Conservation (phyloP, 2,888 invertebrate species). For the Temnothorax rugatulus region DNA sequence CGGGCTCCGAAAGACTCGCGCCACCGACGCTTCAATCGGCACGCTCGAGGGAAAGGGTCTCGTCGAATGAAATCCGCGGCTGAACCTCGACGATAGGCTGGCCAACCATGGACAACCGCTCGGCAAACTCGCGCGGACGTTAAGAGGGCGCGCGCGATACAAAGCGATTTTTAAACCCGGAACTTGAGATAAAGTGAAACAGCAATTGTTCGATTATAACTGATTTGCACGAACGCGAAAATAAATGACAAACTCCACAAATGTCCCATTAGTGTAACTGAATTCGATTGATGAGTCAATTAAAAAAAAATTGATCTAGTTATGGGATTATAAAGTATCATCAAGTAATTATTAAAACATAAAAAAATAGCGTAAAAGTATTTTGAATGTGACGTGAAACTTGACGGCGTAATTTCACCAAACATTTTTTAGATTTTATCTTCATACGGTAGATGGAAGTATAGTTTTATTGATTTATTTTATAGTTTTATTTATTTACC, state of each 20-base stretch:
- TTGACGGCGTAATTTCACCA: neutral
- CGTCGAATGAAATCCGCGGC: neutral
- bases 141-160: neutral
- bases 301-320: slow-evolving; percentile 6
- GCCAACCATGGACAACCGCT: neutral
- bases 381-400: neutral
- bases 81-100: neutral
- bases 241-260: neutral
- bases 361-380: neutral
- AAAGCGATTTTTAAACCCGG: neutral
- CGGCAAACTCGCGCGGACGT: neutral
- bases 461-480: neutral
- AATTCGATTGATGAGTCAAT: neutral
- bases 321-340: neutral
- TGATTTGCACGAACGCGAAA: neutral
- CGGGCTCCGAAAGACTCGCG: neutral
- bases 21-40: neutral
- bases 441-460: neutral
- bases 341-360: neutral
- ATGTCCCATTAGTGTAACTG: neutral
- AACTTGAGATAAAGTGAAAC: neutral
- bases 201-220: neutral
- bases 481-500: no score
- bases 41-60: neutral
- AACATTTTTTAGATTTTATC: neutral